These are phyloP conservation scores for Nettapus auritus DNA, from an alignment of 2,113 vertebrate species.

Conservation along the genomic window DNA sequence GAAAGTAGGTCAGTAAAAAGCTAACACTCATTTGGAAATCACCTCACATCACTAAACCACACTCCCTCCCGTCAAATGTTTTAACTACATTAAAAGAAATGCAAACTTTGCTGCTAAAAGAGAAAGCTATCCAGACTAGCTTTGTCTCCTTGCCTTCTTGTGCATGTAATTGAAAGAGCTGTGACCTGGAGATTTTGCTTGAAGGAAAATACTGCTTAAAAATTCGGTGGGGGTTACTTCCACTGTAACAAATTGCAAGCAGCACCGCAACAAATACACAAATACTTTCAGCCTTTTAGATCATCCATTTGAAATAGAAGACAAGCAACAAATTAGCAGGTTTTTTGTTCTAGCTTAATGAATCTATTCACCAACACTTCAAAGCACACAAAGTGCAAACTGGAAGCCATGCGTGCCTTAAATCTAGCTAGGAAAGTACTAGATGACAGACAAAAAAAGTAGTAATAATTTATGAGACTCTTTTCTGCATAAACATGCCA, in stretches of 20 bases:
- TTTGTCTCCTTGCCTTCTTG: neutral
- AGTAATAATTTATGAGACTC: slow-evolving; percentile 4
- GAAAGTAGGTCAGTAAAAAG: slow-evolving; percentile 65
- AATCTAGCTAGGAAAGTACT: neutral
- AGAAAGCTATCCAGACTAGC: slow-evolving; percentile 31
- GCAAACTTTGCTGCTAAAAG: slow-evolving; percentile 27
- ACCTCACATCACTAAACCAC: slow-evolving; percentile 11
- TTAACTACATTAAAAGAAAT: slow-evolving; percentile 35
- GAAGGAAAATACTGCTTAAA: slow-evolving; percentile 41
- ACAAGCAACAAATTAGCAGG: slow-evolving; percentile 11
- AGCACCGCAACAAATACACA: neutral
- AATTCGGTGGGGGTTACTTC: neutral
- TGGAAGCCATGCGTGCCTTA: neutral
- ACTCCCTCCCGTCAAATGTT: slow-evolving; percentile 18
- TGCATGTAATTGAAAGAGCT: neutral
- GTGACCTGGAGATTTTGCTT: slow-evolving; percentile 29
- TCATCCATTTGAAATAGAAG: slow-evolving; percentile 12
- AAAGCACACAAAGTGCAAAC: neutral
- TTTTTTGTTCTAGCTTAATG: slow-evolving; percentile 50
- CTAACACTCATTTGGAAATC: slow-evolving; percentile 28
- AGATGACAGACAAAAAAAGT: neutral
- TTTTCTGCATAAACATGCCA: slow-evolving; percentile 9
- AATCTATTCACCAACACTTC: slow-evolving; percentile 15
- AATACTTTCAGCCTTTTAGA: neutral
- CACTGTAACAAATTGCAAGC: neutral